phyloP scores from a whole-genome alignment of 2,888 invertebrate species.

The Poecilus cupreus region DNA sequence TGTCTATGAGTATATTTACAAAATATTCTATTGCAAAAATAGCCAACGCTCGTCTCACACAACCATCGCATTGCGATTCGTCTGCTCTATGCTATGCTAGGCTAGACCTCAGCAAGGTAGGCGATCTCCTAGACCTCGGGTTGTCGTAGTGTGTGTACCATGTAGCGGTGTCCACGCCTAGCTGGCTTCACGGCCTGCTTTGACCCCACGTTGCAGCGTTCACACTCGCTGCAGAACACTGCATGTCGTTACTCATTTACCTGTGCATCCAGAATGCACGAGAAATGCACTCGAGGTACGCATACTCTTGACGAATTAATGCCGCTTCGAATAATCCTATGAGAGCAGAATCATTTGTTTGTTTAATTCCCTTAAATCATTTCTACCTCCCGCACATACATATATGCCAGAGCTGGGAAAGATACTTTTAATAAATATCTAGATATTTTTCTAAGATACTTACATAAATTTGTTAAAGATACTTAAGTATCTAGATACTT shows the following conservation, averaged over 20 bases:
- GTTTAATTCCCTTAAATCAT: no score
- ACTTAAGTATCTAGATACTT: no score
- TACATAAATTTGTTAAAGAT: no score
- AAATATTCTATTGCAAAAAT: no score
- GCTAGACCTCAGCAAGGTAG: no score
- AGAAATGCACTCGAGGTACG: background rate
- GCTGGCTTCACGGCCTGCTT: conserved; percentile 40
- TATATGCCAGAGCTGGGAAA: no score
- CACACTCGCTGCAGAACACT: background rate
- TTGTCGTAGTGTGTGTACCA: conserved; percentile 1
- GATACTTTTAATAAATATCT: no score
- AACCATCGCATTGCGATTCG: background rate
- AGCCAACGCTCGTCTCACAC: no score
- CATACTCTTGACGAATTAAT: background rate
- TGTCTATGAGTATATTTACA: no score
- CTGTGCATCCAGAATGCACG: background rate
- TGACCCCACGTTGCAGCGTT: conserved; percentile 44
- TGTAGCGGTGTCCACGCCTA: conserved; percentile 56
- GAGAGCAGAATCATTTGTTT: background rate
- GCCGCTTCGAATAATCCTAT: background rate
- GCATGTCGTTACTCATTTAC: conserved; percentile 6
- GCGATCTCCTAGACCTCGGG: background rate
- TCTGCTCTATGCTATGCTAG: background rate
- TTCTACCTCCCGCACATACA: no score
- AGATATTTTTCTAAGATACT: no score